A percentile compares a stretch with the other conserved stretches of the same genome.
Conservation (phyloP, 2,797 vertebrate genomes). For the Jordanella pulchra region DNA sequence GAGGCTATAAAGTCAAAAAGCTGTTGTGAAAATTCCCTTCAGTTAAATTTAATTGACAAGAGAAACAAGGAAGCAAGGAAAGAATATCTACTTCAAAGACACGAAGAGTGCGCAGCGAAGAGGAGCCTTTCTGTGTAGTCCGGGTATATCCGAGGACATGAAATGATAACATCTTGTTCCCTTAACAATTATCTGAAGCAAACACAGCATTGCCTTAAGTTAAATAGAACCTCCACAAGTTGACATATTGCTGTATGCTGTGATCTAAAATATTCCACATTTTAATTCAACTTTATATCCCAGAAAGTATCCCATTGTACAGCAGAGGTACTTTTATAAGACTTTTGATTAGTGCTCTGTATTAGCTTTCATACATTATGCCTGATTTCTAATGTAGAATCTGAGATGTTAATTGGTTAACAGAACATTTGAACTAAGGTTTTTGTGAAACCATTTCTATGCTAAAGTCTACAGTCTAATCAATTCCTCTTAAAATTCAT, state of each 20-base stretch:
- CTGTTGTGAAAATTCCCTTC: conserved; percentile 45
- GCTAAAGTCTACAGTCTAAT: not conserved
- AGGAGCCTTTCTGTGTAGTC: not conserved
- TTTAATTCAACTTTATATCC: not conserved
- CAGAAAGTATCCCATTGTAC: not conserved
- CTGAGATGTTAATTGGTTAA: not conserved
- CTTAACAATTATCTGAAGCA: conserved; percentile 11
- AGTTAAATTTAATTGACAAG: conserved; percentile 42
- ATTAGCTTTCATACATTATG: not conserved
- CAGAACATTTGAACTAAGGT: not conserved
- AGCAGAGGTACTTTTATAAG: not conserved
- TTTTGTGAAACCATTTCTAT: not conserved
- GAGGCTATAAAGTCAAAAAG: conserved; percentile 34
- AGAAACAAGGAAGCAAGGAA: conserved; percentile 14
- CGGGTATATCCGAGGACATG: conserved; percentile 20
- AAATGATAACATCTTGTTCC: conserved; percentile 5
- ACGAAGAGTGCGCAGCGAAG: conserved; percentile 3
- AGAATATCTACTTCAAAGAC: conserved; percentile 17
- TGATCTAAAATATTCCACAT: not conserved
- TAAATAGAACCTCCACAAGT: not conserved
- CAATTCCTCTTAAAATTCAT: not conserved
- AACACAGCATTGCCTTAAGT: not conserved
- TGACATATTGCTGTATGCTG: not conserved
- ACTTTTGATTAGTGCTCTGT: not conserved
- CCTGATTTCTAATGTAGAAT: not conserved